Evolutionary conservation across 2,113 vertebrate species (phyloP), one percentile per base, ranked within the genome.

Genomic region (Thalassoma bifasciatum): DNA sequence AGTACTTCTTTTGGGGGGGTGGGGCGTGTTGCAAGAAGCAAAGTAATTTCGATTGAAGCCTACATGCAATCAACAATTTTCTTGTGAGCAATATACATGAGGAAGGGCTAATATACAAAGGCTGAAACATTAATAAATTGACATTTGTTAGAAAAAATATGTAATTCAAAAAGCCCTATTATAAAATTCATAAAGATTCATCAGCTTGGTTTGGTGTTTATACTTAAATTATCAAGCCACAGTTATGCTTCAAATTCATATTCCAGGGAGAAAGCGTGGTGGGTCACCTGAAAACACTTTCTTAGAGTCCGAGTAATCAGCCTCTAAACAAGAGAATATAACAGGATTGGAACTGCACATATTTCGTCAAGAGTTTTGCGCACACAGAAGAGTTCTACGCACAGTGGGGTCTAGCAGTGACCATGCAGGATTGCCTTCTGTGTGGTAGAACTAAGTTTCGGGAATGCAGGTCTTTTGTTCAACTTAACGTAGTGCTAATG

Each of bases 401-500:
- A 46, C 88, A 81, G 77, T 56, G 1, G 77, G 87, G 11, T 46
- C 49, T 77, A 77, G 13, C 11, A 40, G 66, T 36, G 42, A 50
- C 60, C 24, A 52, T 56, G 80, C 80, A 88, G 52, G 36, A 61
- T 26, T 17, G 40, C 68, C 66, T 77, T 88, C 69, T 46, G 16
- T 9, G 22, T 22, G 63, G 71, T 84, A 79, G 65, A 71, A 70
- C 72, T 61, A 68, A 77, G 86, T 92, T 92, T 92, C 82, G 83
- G 83, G 88, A 88, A 88, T 89, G 86, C 52, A 36, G 1, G 50
- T 87, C 84, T 87, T 90, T 91, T 93, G 91, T 94, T 72, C 52
- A 54, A 17, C 21, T 88, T 93, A 92, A 93, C 75, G 90, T 60
- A 77, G 89, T 86, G 91, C 86, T 94, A 92, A 93, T 93, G 90